Percentiles rank a stretch among this genome's conserved stretches.
Evolutionary conservation across 2,113 vertebrate species (phyloP).

Genomic region (Heptranchias perlo): DNA sequence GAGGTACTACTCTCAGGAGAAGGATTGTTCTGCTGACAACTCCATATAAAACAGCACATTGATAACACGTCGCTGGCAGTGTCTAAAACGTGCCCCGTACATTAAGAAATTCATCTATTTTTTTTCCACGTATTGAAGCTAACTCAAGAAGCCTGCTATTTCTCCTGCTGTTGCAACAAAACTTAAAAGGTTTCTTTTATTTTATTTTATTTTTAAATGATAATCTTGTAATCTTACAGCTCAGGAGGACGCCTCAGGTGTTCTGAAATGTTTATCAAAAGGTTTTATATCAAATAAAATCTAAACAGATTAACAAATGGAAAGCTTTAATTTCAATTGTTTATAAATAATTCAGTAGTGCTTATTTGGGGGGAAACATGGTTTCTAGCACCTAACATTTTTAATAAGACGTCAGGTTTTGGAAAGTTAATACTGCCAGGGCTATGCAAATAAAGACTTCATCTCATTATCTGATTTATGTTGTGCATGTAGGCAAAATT

Average conservation of each 20-base stretch:
- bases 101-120: neutral
- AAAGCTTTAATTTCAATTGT: neutral
- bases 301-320: neutral
- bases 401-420: conserved; percentile 11
- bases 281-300: neutral
- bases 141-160: neutral
- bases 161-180: too few relatives aligned
- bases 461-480: neutral
- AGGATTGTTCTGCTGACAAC: neutral
- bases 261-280: neutral
- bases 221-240: neutral
- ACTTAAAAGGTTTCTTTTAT: neutral
- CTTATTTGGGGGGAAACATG: neutral
- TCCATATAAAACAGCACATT: neutral
- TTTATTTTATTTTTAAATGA: neutral
- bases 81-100: neutral
- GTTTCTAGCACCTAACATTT: too few relatives aligned
- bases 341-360: neutral
- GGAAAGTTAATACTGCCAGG: neutral
- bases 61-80: neutral
- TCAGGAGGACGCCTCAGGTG: neutral
- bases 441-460: neutral
- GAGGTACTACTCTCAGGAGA: neutral
- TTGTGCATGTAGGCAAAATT: neutral
- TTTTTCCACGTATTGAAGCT: neutral